These are phyloP conservation scores for Apostichopus japonicus DNA, from an alignment of 35 echinoderm and acorn worm species.

Conservation along the genomic window DNA sequence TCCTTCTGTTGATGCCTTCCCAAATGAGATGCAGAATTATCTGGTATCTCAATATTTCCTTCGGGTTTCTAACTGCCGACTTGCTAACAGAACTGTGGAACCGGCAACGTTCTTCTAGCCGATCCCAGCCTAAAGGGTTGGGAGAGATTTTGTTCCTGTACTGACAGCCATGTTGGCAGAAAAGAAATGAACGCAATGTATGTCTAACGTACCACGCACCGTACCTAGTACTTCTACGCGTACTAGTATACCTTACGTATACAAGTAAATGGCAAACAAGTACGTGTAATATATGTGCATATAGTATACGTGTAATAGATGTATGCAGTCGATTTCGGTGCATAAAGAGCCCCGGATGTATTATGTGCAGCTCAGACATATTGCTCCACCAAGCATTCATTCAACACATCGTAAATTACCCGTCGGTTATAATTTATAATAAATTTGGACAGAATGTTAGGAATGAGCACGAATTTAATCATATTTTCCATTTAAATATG, in stretches of 20 bases:
- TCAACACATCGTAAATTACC: background rate
- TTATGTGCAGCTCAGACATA: background rate
- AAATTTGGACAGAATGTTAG: background rate
- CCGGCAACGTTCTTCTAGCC: conserved; percentile 42
- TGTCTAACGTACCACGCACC: background rate
- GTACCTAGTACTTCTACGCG: background rate
- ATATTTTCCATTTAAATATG: too few relatives aligned
- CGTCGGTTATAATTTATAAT: background rate
- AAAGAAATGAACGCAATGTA: conserved; percentile 15
- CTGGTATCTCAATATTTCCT: conserved; percentile 36
- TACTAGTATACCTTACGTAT: background rate
- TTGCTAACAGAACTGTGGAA: conserved; percentile 30
- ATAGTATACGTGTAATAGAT: background rate
- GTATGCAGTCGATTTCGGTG: background rate
- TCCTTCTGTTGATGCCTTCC: conserved; percentile 31
- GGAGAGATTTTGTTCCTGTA: conserved; percentile 10
- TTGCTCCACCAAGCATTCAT: background rate
- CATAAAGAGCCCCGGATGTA: background rate
- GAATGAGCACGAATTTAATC: background rate
- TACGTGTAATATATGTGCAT: background rate
- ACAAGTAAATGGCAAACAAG: background rate
- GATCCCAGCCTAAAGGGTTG: conserved; percentile 63
- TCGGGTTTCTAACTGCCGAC: conserved; percentile 44
- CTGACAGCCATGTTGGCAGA: conserved; percentile 53
- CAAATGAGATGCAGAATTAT: conserved; percentile 24